Evolutionary conservation across 2,797 vertebrate genomes (phyloP), one percentile per base, ranked within the genome.

Genomic region (Rhynchotus rufescens): DNA sequence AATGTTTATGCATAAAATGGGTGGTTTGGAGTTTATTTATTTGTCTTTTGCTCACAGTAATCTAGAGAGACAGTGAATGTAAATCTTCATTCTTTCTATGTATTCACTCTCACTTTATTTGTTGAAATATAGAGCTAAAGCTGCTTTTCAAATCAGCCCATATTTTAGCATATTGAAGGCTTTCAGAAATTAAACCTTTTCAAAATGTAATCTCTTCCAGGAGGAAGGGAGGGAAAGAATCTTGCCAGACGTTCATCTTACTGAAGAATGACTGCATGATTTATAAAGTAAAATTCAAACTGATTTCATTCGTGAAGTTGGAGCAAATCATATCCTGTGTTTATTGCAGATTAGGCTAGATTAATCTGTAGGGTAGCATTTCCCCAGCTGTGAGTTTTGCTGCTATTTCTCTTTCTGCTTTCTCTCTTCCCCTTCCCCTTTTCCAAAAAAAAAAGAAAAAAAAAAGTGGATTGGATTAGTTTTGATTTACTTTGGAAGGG

Each of bases 261-360:
- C 91, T 97, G 91, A 95, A 95, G 86, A 93, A 92, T 90, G 92
- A 95, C 92, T 95, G 76, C 96, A 91, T 96, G 91, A 96, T 95
- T 97, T 97, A 95, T 86, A 94, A 96, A 95, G 86, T 93, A 93
- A 86, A 88, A 93, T 88, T 93, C 82, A 96, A 80, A 88, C 65
- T 64, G 84, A 94, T 94, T 97, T 95, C 84, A 92, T 96, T 96
- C 93, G 96, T 73, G 78, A 66, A 47, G 86, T 94, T 96, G 92
- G 88, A 94, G 81, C 85, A 97, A 88, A 97, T 94, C 81, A 91
- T 79, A 92, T 95, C 76, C 90, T 96, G 66, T 89, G 95, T 96
- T 95, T 95, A 91, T 96, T 95, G 86, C 76, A 95, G 84, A 93
- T 90, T 96, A 92, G 59, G 14, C 65, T 94, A 51, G 92, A 86